Percentiles rank a stretch among this genome's conserved stretches.
Conservation (phyloP, 2,113 vertebrate genomes). For the Takifugu bimaculatus region DNA sequence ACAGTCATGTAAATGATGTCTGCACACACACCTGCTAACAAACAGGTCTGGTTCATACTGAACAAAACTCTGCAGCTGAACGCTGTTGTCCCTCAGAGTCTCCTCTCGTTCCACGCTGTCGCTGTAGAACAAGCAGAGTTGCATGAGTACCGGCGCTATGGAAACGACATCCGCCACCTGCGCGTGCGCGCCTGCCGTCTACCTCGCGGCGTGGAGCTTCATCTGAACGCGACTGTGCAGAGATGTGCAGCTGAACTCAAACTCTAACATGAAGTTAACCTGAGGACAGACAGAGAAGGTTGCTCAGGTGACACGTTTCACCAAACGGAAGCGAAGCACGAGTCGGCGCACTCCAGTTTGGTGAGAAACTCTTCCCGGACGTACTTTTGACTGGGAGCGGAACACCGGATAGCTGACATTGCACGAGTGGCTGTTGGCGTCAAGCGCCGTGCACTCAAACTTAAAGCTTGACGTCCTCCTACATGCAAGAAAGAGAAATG, state of each 20-base stretch:
- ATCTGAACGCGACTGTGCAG: conserved; percentile 80
- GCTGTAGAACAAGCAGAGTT: conserved; percentile 58
- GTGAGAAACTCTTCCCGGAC: neutral
- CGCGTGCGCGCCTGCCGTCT: conserved; percentile 6
- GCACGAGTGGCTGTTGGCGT: conserved; percentile 76
- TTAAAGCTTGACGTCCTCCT: conserved; percentile 81
- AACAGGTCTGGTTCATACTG: conserved; percentile 87
- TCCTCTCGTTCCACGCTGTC: conserved; percentile 80
- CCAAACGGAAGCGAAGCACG: conserved; percentile 19
- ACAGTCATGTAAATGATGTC: too few species aligned
- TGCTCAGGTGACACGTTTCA: conserved; percentile 23
- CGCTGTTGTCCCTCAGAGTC: conserved; percentile 79
- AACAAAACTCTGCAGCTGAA: conserved; percentile 74
- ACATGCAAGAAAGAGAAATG: conserved; percentile 12
- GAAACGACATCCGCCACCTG: neutral
- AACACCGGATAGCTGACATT: conserved; percentile 88
- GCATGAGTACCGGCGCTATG: neutral
- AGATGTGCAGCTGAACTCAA: conserved; percentile 88
- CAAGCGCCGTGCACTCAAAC: conserved; percentile 80
- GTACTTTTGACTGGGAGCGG: conserved; percentile 82
- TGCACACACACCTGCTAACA: conserved; percentile 78
- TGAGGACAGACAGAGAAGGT: conserved; percentile 38
- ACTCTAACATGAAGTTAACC: conserved; percentile 87
- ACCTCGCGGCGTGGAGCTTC: conserved; percentile 81
- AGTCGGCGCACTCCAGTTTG: conserved; percentile 9